Evolutionary conservation across 2,888 invertebrate species (phyloP).

Genomic region (Tenthredo livida): DNA sequence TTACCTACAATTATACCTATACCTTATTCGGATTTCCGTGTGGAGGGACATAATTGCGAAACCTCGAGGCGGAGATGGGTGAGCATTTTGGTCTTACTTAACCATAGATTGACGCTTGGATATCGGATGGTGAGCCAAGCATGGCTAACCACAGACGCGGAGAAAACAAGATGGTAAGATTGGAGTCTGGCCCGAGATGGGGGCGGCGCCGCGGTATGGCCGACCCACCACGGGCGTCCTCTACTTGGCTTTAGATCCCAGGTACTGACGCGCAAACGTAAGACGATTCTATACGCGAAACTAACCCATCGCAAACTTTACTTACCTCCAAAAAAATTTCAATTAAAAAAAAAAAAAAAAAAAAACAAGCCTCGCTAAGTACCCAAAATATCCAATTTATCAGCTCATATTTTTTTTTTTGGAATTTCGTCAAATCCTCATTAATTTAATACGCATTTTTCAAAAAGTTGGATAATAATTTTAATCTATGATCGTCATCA

Average conservation of each 20-base stretch:
- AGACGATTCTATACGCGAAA: slow-evolving; percentile 52
- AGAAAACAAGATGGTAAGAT: slow-evolving; percentile 76
- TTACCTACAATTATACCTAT: not conserved
- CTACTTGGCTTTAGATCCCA: slow-evolving; percentile 44
- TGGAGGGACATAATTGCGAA: not conserved
- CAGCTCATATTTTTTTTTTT: not conserved
- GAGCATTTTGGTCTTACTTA: slow-evolving; percentile 35
- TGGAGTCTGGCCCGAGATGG: slow-evolving; percentile 73
- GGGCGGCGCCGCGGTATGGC: slow-evolving; percentile 75
- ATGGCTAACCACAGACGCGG: slow-evolving; percentile 73
- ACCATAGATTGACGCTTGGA: slow-evolving; percentile 40
- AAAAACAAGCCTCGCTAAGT: not conserved
- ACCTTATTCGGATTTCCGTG: not conserved
- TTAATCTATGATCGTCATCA: not conserved
- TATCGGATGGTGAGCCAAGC: slow-evolving; percentile 64
- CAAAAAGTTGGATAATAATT: not conserved
- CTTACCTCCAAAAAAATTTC: not conserved
- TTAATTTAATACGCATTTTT: not conserved
- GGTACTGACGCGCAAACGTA: slow-evolving; percentile 67
- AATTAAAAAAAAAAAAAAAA: too few relatives aligned
- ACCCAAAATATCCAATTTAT: not conserved
- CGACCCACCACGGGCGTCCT: slow-evolving; percentile 68
- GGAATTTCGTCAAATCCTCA: not conserved
- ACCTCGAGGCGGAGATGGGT: not conserved
- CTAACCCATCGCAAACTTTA: not conserved